Base-by-base conservation (phyloP, 2,888 invertebrate genomes). In the Amphiduros pacificus region DNA sequence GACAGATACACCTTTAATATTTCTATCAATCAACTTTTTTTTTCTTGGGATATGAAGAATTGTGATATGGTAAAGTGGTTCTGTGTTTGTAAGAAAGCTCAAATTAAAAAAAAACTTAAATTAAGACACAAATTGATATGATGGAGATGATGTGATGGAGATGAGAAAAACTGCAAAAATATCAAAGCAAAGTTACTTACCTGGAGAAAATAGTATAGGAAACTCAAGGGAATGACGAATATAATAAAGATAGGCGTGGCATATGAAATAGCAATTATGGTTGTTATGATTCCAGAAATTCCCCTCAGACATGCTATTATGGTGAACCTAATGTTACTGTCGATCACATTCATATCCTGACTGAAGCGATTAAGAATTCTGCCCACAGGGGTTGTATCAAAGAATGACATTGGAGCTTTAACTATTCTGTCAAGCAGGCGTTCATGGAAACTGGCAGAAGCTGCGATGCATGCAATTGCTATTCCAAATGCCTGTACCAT, bases 381-480 rank as follows among this genome's bases (percentile, higher is more conserved):
- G 4, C 74, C 74, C 26, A 64, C 61, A 9, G 77, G 67, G 27
- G 64, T 76, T 49, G 64, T 74, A 60, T 72, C 76, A 69, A 73
- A 78, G 63, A 70, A 75, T 55, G 59, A 70, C 70, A 71, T 73
- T 24, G 79, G 78, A n/a, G 75, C 75, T 20, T 66, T 63, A 36
- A 81, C 55, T 20, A 77, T 67, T 53, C 69, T 69, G 36, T 48
- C 49, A 36, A 82, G 71, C 68, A 83, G 73, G 9, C 66, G 65
- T n/a, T 54, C 60, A 59, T 82, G 82, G 17, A 75, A 77, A 14
- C 69, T 44, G 14, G 68, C 48, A 27, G 75, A 74, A 0, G 83
- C 83, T 27, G 67, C 31, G 1, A 81, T 74, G 71, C 78, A 76
- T 9, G 79, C 77, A 5, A 79, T 55, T 2, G 82, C 77, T 11